phyloP scores from a whole-genome alignment of 2,113 vertebrate species.

The crab-eating macaque (Macaca fascicularis) region DNA sequence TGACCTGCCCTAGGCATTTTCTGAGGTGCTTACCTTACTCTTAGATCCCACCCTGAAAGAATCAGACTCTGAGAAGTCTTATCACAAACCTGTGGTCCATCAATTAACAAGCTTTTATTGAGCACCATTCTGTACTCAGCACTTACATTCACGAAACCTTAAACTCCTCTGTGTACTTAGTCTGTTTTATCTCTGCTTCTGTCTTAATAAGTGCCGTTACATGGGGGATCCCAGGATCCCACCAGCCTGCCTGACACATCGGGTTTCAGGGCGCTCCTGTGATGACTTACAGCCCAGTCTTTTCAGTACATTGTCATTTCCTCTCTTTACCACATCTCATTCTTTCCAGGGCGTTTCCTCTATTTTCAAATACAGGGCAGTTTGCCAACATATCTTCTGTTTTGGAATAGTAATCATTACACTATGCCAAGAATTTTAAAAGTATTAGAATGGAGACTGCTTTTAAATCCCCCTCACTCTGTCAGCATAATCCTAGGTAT shows the following conservation, averaged over 20 bases:
- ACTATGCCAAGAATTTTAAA: neutral
- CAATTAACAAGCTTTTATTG: neutral
- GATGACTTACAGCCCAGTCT: neutral
- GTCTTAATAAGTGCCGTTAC: neutral
- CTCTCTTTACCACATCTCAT: neutral
- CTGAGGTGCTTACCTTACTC: neutral
- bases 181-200: neutral
- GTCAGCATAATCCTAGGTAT: neutral
- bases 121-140: neutral
- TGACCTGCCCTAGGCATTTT: neutral
- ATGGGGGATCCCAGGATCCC: neutral
- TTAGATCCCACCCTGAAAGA: neutral
- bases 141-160: neutral
- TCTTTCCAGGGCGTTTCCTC: slow-evolving; percentile 17
- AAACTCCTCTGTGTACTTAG: neutral
- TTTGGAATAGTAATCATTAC: slow-evolving; percentile 1
- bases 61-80: neutral
- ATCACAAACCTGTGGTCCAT: neutral
- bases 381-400: neutral
- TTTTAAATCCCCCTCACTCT: neutral
- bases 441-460: neutral
- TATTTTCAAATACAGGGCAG: slow-evolving; percentile 38
- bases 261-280: neutral
- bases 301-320: neutral
- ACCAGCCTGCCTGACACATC: neutral